Base-by-base conservation (phyloP, 1,140 invertebrate species). In the Grapholita molesta region DNA sequence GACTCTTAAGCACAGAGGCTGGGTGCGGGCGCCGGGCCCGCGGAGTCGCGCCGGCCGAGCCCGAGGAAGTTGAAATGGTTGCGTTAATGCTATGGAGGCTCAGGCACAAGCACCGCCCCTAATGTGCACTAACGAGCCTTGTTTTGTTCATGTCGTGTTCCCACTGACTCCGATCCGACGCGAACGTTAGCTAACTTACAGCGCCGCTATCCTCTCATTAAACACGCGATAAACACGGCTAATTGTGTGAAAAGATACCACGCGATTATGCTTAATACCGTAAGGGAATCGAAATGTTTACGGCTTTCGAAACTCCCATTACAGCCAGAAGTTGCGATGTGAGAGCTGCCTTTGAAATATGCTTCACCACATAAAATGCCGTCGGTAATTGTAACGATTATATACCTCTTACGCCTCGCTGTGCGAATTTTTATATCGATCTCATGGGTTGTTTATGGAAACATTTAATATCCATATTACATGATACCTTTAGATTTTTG, bases 1-100 rank as follows among this genome's bases (percentile, higher is more conserved):
- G 82, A 83, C 82, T 84, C 77, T 89, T 89, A 89, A 86, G 81
- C 84, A 84, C 84, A 87, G 82, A 77, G 77, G 77, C 78, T 71
- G 66, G 53, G 53, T 30, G 53, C 53, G 53, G 38, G 53, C 53
- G 53, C 12, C n/a, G 71, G 65, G 66, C 68, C 73, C 64, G 61
- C 30, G 64, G n/a, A 76, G 71, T 69, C 70, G 67, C 67, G 64
- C n/a, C 38, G 67, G 68, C 33, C 33, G 24, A 66, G 70, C 69
- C 57, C 9, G 79, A 73, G 75, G 73, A 81, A 79, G 79, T 79
- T 81, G 75, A 74, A 81, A 83, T 75, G 79, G 76, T 33, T 32
- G 76, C 76, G 73, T 78, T 82, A 82, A 79, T 76, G 71, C 70
- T 32, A 64, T 24, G 67, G 48, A 67, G 66, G 53, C 70, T 57